These are phyloP conservation scores for Macquaria ambigua DNA, from an alignment of 2,113 vertebrate genomes.

Conservation along the genomic window DNA sequence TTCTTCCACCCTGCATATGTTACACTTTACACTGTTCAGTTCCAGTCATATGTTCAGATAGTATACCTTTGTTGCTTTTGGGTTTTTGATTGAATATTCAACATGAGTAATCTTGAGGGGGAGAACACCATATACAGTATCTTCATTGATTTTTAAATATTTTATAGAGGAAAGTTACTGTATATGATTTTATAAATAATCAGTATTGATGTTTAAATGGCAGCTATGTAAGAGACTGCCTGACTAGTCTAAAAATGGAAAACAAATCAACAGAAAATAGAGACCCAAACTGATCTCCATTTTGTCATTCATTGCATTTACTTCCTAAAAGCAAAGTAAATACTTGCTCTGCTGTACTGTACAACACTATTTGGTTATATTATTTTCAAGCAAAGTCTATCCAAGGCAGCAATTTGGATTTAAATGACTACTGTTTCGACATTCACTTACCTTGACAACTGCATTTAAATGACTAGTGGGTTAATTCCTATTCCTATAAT, in stretches of 20 bases:
- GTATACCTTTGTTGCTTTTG: neutral
- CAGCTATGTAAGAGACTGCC: neutral
- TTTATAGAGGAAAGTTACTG: neutral
- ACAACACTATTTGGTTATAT: neutral
- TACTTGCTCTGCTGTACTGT: neutral
- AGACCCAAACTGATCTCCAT: neutral
- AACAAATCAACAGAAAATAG: neutral
- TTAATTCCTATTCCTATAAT: neutral
- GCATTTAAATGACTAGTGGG: neutral
- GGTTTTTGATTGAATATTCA: neutral
- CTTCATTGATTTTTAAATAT: neutral
- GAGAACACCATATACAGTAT: neutral
- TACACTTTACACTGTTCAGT: neutral
- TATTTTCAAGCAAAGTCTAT: neutral
- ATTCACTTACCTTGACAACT: neutral
- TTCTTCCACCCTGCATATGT: neutral
- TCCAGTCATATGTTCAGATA: neutral
- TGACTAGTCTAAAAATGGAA: neutral
- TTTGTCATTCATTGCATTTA: neutral
- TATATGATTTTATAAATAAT: neutral
- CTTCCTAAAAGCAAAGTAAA: slow-evolving; percentile 2
- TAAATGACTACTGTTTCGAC: slow-evolving; percentile 12
- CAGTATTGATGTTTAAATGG: neutral
- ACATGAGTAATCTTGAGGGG: neutral
- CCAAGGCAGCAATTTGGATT: neutral